These are phyloP conservation scores for Calameuta filiformis DNA, from an alignment of 2,888 invertebrate genomes.

Conservation along the genomic window DNA sequence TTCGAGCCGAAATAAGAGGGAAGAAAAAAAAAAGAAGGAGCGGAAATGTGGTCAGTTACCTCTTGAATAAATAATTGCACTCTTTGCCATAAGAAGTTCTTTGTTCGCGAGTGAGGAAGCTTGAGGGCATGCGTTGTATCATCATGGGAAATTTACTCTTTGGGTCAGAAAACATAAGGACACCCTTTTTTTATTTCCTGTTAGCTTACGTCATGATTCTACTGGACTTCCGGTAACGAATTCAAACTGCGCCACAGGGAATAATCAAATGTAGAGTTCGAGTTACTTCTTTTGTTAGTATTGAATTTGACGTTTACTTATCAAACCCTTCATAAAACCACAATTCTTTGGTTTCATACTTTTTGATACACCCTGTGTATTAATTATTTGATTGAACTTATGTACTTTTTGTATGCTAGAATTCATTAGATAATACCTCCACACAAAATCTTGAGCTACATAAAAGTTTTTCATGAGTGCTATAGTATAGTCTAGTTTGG, in stretches of 20 bases:
- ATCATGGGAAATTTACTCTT: not conserved
- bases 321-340: not conserved
- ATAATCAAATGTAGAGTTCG: not conserved
- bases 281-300: not conserved
- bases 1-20: not conserved
- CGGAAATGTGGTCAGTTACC: slow-evolving; percentile 51
- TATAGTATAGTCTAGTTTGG: no score
- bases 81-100: slow-evolving; percentile 15
- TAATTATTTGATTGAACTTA: no score
- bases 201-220: not conserved
- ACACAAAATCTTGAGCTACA: no score
- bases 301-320: not conserved
- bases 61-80: slow-evolving; percentile 45
- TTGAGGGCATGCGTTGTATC: not conserved
- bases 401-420: no score
- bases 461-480: no score
- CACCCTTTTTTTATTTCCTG: not conserved
- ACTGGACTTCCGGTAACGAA: not conserved
- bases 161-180: not conserved
- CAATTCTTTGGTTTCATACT: not conserved
- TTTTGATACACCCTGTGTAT: no score
- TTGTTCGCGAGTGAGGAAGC: not conserved
- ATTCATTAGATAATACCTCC: no score
- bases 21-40: slow-evolving; percentile 24
- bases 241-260: not conserved